Evolutionary conservation across 2,888 invertebrate genomes (phyloP), one percentile per base, ranked within the genome.

Genomic region (Idaea aversata): DNA sequence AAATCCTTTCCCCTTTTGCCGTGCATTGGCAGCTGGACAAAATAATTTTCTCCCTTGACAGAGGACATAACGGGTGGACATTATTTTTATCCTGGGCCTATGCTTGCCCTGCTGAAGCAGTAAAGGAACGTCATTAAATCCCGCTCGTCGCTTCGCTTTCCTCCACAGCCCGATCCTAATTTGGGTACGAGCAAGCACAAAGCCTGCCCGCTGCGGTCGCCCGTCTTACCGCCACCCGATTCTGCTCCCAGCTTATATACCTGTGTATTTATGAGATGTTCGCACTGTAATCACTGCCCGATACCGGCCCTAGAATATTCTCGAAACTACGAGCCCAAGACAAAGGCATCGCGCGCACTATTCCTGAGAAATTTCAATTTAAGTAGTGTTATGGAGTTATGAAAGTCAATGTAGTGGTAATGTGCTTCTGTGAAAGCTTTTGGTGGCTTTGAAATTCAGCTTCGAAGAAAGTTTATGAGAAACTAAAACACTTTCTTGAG

Each of bases 131-230:
- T 25, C 3, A 1, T 25, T 3, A 25, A 47, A 4, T 10, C 47
- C 47, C 47, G 47, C 47, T 47, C 47, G 13, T 47, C 84, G 83
- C 85, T 73, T 62, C 72, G 72, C 81, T 70, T 58, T 58, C 73
- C 57, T 80, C 35, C 5, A 6, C 66, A 59, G 1, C 3, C 61
- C 3, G 10, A 16, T 70, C 70, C 67, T 82, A 75, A 85, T 86
- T 84, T 84, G 83, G 82, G 87, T 83, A 84, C 85, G 84, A 87
- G 86, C 86, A 76, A 82, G 85, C 87, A 91, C 90, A 91, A 91
- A 91, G 91, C 90, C 88, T 84, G 88, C 86, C 86, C 90, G 86
- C 85, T 88, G 91, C 87, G 91, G 91, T 88, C 86, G 86, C 86
- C 81, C 91, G 90, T 91, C 91, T 91, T 90, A 88, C 88, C 85